Conservation (phyloP, 2,888 invertebrate genomes). For the Apamea monoglypha region DNA sequence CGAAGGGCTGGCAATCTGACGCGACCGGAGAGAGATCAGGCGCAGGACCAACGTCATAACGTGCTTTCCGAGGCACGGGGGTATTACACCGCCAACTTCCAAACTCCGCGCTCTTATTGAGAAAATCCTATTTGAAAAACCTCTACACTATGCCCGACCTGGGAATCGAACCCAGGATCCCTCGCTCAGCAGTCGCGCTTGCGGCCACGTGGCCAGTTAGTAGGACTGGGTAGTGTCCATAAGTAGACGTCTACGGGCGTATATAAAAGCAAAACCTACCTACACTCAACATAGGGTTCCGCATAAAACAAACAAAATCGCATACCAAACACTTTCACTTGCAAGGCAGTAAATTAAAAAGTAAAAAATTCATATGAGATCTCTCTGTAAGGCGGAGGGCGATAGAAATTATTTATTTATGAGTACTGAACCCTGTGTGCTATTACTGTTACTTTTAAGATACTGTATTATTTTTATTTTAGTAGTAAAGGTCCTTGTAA, state of each 20-base stretch:
- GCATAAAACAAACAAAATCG: conserved; percentile 38
- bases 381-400: conserved; percentile 38
- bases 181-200: too few relatives aligned
- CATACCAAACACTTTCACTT: conserved; percentile 42
- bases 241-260: background rate
- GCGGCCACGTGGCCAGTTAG: too few relatives aligned
- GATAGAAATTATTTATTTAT: conserved; percentile 47
- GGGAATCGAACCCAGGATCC: too few relatives aligned
- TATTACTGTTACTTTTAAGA: conserved; percentile 31
- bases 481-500: background rate
- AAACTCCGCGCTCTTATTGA: too few relatives aligned
- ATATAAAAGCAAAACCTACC: background rate
- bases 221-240: too few relatives aligned
- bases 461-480: conserved; percentile 26
- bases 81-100: too few relatives aligned
- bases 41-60: too few relatives aligned
- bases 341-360: conserved; percentile 64
- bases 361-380: conserved; percentile 67
- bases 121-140: too few relatives aligned
- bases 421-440: conserved; percentile 27
- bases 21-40: too few relatives aligned
- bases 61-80: too few relatives aligned
- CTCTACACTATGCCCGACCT: too few relatives aligned
- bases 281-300: conserved; percentile 17
- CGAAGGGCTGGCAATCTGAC: too few relatives aligned